Evolutionary conservation across 2,113 vertebrate genomes (phyloP), one percentile per base, ranked within the genome.

Genomic region (Atherinomorus stipes): DNA sequence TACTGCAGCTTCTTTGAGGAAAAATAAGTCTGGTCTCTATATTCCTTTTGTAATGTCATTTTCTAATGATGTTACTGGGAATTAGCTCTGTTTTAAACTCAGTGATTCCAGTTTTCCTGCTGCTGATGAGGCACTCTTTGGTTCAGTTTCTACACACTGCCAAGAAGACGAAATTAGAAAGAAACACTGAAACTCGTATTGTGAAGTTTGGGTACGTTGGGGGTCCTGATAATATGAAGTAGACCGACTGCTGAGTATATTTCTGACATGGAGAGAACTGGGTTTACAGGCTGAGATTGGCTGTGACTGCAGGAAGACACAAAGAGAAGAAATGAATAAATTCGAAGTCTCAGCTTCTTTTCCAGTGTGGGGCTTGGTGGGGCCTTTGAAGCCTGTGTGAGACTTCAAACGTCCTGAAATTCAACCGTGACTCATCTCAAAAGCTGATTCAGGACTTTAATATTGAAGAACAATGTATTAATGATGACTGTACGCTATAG

Each of bases 81-180:
- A 75, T 85, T 78, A 50, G 65, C 26, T 62, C 50, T 62, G 71
- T 54, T 57, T 75, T 68, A 75, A 77, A 71, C 47, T 22, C 69
- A 2, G 31, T 71, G 62, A 84, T 65, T 23, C 4, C 12, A 1
- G 56, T 47, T 73, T 67, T 67, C 38, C 64, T 73, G 71, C 53
- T 4, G 1, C 50, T 54, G 37, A 73, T 63, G 25, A 68, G 64
- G 81, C 64, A 71, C 56, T 75, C 58, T 59, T 56, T 51, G 6
- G 15, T 84, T 78, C 70, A 45, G 45, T 26, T 42, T 28, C 22
- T 23, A 40, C 12, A 5, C 31, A 15, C 62, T 71, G 81, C 67
- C 62, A 74, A 75, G 44, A 72, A 64, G 38, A 19, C 23, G 45
- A 64, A 25, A 59, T 12, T 11, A 52, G 25, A 66, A 31, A n/a